These are phyloP conservation scores for Alloplasta piceator DNA, from an alignment of 2,888 invertebrate genomes.

Conservation along the genomic window DNA sequence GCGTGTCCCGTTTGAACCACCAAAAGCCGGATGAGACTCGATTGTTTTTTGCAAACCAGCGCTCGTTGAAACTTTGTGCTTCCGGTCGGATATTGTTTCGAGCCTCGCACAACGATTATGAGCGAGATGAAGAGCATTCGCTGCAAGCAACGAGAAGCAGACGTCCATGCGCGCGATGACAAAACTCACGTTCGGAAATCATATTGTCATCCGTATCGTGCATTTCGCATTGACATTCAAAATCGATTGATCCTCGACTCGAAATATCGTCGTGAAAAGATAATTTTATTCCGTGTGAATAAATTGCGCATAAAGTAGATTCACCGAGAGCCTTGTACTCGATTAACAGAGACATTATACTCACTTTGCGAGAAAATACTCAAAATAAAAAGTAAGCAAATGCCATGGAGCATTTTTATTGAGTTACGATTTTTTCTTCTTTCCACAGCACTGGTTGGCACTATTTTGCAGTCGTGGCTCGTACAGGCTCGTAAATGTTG, in stretches of 20 bases:
- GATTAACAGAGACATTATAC: constrained; percentile 5
- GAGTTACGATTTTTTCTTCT: constrained; percentile 8
- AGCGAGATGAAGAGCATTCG: constrained; percentile 28
- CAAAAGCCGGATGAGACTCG: background rate
- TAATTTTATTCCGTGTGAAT: background rate
- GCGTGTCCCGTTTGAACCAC: background rate
- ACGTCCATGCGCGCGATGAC: background rate
- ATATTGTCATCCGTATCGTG: background rate
- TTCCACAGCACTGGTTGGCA: constrained; percentile 23
- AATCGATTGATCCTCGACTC: background rate
- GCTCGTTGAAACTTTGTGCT: constrained; percentile 23
- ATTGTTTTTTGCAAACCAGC: constrained; percentile 4
- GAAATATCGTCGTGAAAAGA: background rate
- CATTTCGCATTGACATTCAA: background rate
- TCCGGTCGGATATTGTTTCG: constrained; percentile 8
- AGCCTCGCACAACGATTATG: constrained; percentile 12
- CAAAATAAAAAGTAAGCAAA: constrained; percentile 30
- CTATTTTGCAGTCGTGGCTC: background rate
- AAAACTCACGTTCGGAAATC: background rate
- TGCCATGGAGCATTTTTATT: constrained; percentile 18
- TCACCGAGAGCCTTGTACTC: background rate
- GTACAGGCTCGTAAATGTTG: constrained; percentile 52
- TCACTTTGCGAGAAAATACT: constrained; percentile 33
- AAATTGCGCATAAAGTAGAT: background rate
- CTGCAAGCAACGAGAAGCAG: constrained; percentile 5